Base-by-base conservation (phyloP, 2,113 vertebrate species). In the Natator depressus region DNA sequence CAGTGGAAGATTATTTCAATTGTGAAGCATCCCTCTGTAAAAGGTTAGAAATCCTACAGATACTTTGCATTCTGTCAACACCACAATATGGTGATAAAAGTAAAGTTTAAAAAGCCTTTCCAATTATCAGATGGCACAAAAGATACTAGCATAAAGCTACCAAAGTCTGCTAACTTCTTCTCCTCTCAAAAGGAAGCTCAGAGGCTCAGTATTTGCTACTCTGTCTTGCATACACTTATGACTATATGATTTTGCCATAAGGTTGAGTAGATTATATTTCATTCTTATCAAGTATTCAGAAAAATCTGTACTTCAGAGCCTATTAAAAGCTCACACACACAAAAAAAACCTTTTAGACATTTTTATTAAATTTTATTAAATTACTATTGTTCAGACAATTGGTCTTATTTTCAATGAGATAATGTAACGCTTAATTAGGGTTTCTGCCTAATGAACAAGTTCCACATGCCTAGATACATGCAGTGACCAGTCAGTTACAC, bases 51-150 rank as follows among this genome's bases (percentile, higher is more conserved):
- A 76, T 94, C 87, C 96, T 96, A 90, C 46, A 91, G 87, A 87
- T 87, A 92, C 94, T 93, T 97, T 93, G 88, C n/a, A 95, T 90
- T 87, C 80, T 94, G 50, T 55, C 85, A 98, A 94, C 89, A 95
- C 83, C 89, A 89, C 80, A 92, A 78, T 4, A 0, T 80, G 53
- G 46, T 75, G 79, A 95, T 93, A 94, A 95, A 93, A 95, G 89
- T 88, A 84, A 96, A 89, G n/a, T 91, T 94, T 96, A 94, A 97
- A 90, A 75, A 95, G 85, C 62, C 49, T 95, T 94, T 95, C 88
- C 91, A 93, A 93, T 96, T 96, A 97, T 81, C 75, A 93, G 95
- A 89, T 75, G 87, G 17, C 81, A 91, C 12, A 83, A 1, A 19
- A 94, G 62, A 91, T 53, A 42, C 78, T 91, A 1, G 0, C 42